Evolutionary conservation across 2,888 invertebrate species (phyloP).

Genomic region (Pedicia rivosa): DNA sequence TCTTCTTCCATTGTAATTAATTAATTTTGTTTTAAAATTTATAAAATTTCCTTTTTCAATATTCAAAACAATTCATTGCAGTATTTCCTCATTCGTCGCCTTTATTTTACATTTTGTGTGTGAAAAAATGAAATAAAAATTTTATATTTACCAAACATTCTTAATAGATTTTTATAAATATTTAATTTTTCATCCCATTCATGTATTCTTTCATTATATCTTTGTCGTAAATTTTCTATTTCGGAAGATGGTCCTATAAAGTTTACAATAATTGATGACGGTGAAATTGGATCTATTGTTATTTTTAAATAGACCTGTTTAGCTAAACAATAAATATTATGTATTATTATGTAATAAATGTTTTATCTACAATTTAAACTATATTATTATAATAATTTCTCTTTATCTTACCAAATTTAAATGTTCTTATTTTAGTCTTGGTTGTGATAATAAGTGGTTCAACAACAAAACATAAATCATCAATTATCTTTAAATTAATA

Average conservation of each 20-base stretch:
- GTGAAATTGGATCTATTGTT: slow-evolving; percentile 23
- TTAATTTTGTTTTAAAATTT: neutral
- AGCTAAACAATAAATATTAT: slow-evolving; percentile 9
- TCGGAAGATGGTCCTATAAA: slow-evolving; percentile 27
- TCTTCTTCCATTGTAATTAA: no score
- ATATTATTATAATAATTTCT: neutral
- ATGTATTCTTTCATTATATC: slow-evolving; percentile 21
- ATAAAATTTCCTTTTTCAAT: no score
- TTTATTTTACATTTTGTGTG: no score
- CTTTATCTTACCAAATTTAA: slow-evolving; percentile 17
- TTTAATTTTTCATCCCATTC: slow-evolving; percentile 26
- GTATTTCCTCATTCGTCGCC: no score
- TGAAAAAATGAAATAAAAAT: no score
- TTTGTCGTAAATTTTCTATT: slow-evolving; percentile 19
- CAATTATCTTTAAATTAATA: slow-evolving; percentile 20
- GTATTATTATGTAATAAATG: neutral
- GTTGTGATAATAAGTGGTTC: slow-evolving; percentile 21
- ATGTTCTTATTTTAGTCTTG: slow-evolving; percentile 23
- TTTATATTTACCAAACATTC: slow-evolving; percentile 18
- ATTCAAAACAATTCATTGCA: no score
- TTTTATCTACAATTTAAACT: neutral
- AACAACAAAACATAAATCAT: slow-evolving; percentile 26
- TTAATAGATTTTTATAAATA: slow-evolving; percentile 26
- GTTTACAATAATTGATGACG: slow-evolving; percentile 21
- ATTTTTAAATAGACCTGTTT: slow-evolving; percentile 25